Percentiles rank a stretch among this genome's conserved stretches.
These are phyloP conservation scores for Datnioides undecimradiatus DNA, from an alignment of 2,113 vertebrate species.

Conservation along the genomic window DNA sequence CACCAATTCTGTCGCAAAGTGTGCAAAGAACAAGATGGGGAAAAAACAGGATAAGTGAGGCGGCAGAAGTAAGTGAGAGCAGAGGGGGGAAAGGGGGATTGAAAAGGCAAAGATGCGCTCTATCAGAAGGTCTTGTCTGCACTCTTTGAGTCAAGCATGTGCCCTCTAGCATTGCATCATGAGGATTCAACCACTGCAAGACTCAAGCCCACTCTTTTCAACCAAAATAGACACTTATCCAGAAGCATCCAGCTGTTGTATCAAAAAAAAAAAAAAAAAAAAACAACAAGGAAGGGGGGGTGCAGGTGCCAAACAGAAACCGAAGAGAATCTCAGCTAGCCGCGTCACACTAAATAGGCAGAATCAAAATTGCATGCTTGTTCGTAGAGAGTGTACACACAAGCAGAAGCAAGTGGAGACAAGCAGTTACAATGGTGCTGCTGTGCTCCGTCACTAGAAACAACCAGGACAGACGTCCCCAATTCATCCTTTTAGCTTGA, in stretches of 20 bases:
- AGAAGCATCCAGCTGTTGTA: slow-evolving; percentile 55
- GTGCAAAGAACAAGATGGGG: not conserved
- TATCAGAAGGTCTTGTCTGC: slow-evolving; percentile 8
- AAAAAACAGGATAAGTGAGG: not conserved
- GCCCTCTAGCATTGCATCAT: slow-evolving; percentile 23
- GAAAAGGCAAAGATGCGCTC: not conserved
- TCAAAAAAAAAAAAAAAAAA: not conserved
- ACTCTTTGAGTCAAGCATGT: slow-evolving; percentile 15
- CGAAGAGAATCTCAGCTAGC: slow-evolving; percentile 21
- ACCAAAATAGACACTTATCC: slow-evolving; percentile 36
- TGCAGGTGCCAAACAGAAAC: slow-evolving; percentile 26
- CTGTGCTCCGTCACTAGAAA: slow-evolving; percentile 40
- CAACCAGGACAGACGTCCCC: slow-evolving; percentile 37
- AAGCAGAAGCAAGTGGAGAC: slow-evolving; percentile 44
- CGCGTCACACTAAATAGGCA: slow-evolving; percentile 1
- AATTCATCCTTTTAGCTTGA: slow-evolving; percentile 35
- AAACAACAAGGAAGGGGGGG: not conserved
- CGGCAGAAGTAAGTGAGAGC: not conserved
- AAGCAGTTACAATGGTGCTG: slow-evolving; percentile 47
- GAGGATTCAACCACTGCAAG: slow-evolving; percentile 10
- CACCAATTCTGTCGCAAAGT: slow-evolving; percentile 15
- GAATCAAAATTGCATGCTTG: slow-evolving; percentile 40
- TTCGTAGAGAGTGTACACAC: slow-evolving; percentile 14
- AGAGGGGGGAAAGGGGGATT: too few species aligned
- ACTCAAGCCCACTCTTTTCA: slow-evolving; percentile 18